These are phyloP conservation scores for Agonopterix heracliana DNA, from an alignment of 2,888 invertebrate species.

Conservation along the genomic window DNA sequence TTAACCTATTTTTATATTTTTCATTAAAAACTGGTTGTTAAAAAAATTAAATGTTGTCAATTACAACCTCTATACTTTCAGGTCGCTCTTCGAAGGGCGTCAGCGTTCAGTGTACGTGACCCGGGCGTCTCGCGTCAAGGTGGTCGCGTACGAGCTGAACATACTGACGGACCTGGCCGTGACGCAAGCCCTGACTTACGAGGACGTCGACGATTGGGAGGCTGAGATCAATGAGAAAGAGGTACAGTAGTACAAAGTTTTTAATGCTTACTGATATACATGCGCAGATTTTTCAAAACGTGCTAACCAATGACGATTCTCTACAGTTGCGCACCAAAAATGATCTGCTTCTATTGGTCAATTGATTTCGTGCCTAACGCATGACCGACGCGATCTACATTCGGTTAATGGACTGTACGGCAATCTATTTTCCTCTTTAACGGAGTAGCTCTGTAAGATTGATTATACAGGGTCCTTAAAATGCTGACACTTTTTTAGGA, in stretches of 20 bases:
- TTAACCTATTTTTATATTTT: no score
- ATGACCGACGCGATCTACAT: neutral
- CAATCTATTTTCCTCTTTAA: neutral
- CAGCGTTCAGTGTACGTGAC: constrained; percentile 60
- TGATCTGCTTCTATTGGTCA: no score
- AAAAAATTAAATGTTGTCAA: no score
- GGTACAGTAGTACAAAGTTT: no score
- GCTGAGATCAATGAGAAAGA: constrained; percentile 59
- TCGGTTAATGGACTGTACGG: neutral
- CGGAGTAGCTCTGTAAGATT: no score
- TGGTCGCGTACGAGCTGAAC: constrained; percentile 62
- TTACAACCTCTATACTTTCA: constrained; percentile 20
- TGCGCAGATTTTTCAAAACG: no score
- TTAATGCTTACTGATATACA: no score
- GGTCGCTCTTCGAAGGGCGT: constrained; percentile 46
- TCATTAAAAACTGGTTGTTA: no score
- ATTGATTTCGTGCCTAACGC: no score
- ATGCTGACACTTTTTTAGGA: no score
- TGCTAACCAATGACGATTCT: neutral
- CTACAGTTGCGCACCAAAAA: neutral
- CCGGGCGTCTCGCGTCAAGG: constrained; percentile 47
- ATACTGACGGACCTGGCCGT: constrained; percentile 64
- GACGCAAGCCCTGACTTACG: constrained; percentile 25
- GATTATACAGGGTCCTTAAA: no score
- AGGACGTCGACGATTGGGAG: constrained; percentile 45